phyloP scores from a whole-genome alignment of 2,888 invertebrate genomes.

The Eledona agricola region DNA sequence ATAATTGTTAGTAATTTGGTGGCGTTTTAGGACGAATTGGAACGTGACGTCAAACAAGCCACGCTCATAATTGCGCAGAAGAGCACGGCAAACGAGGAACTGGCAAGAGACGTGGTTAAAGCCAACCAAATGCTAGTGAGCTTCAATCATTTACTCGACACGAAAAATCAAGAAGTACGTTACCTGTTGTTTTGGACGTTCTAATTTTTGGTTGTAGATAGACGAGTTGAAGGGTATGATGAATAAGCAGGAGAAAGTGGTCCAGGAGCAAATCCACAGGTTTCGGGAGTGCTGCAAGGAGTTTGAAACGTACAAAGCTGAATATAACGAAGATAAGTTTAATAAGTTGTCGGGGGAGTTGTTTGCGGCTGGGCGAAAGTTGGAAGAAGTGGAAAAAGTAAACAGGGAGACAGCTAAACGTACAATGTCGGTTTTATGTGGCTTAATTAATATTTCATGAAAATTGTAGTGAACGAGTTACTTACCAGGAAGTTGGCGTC shows the following conservation, averaged over 20 bases:
- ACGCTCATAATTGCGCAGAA: constrained; percentile 57
- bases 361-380: constrained; percentile 44
- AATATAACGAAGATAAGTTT: constrained; percentile 51
- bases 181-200: constrained; percentile 1
- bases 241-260: constrained; percentile 47
- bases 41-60: constrained; percentile 56
- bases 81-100: constrained; percentile 56
- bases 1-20: constrained; percentile 9
- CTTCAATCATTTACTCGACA: constrained; percentile 58
- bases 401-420: constrained; percentile 57
- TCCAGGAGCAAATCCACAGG: constrained; percentile 48
- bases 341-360: constrained; percentile 51
- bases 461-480: constrained; percentile 31
- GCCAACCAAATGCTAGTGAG: constrained; percentile 60
- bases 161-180: constrained; percentile 53
- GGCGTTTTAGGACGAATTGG: constrained; percentile 53
- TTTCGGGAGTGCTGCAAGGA: constrained; percentile 49
- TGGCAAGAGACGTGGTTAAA: constrained; percentile 58
- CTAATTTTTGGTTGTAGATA: constrained; percentile 40
- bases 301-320: constrained; percentile 52
- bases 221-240: constrained; percentile 44
- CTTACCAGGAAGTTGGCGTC: constrained; percentile 30
- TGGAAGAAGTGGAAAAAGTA: constrained; percentile 54
- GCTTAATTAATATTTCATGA: neutral
- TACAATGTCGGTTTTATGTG: constrained; percentile 30